Percentiles rank a stretch among this genome's conserved stretches.
Conservation (phyloP, 2,888 invertebrate species). For the Erebia epiphron region DNA sequence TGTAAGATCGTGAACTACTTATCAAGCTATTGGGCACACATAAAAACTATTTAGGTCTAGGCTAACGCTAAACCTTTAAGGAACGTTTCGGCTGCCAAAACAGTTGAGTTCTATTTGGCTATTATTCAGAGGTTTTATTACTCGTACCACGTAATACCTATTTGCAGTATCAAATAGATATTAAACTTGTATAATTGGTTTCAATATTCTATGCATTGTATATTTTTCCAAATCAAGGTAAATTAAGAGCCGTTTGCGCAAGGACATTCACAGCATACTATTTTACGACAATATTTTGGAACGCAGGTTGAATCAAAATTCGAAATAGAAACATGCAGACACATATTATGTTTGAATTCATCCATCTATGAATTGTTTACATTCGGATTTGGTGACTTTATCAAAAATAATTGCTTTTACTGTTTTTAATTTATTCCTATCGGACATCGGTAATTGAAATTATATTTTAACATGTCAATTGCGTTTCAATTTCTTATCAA, state of each 20-base stretch:
- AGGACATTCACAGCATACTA: no score
- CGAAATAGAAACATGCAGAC: neutral
- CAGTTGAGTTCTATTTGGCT: conserved; percentile 14
- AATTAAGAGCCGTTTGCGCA: no score
- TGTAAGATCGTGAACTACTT: conserved; percentile 21
- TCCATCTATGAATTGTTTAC: neutral
- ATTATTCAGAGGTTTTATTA: conserved; percentile 14
- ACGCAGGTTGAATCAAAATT: neutral
- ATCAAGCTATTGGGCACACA: conserved; percentile 17
- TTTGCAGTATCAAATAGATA: neutral
- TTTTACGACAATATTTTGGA: no score
- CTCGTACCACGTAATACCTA: neutral
- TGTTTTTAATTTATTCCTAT: neutral
- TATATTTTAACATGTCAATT: no score
- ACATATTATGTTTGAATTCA: neutral
- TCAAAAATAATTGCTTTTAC: neutral
- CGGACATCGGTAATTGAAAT: no score
- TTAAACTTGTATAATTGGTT: neutral
- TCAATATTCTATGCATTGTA: no score
- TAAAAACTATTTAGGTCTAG: conserved; percentile 24
- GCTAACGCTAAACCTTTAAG: conserved; percentile 20
- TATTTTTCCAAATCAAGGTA: no score
- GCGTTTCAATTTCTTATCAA: no score
- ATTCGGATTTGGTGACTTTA: neutral
- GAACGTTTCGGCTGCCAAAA: conserved; percentile 23